Base-by-base conservation (phyloP, 2,888 invertebrate genomes). In the Thereva unica region DNA sequence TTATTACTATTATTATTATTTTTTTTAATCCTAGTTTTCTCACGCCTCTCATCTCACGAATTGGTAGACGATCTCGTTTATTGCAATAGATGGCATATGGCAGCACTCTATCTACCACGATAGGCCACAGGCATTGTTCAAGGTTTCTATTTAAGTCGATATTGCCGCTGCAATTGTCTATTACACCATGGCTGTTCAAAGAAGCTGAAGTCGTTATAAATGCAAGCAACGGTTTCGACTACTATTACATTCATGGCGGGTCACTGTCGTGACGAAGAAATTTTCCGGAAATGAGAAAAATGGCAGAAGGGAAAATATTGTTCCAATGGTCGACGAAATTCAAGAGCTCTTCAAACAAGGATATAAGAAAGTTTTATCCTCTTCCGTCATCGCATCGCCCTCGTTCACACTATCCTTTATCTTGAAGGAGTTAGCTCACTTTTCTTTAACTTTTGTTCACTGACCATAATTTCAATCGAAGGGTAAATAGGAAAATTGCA, bases 391-490 rank as follows among this genome's bases (percentile, higher is more conserved):
- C 23, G 23, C 23, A 7, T 37, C 49, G 10, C 38, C 4, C 10
- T 40, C 54, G 10, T 54, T 49, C 3, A 34, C 59, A 40, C n/a
- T 34, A 10, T 6, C 7, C 42, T n/a, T n/a, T 12, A 9, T 55
- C 5, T 4, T 10, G 12, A 12, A 5, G 37, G 40, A 52, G 10
- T 12, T 53, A 50, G 59, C 49, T 59, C 49, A 66, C 49, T 55
- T 55, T 64, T 49, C 41, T 41, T 66, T 66, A 66, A 66, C 56
- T 56, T 66, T 66, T 55, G 55, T 66, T 49, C 55, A 56, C 56
- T 55, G 56, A 40, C 56, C 56, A 66, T 66, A 66, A 66, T 66
- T 66, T 66, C 65, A 66, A 55, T 55, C 56, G 65, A 49, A 66
- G 47, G 56, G 45, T 56, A 53, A 66, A 66, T 66, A 47, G 40